Evolutionary conservation across 2,797 vertebrate species (phyloP).

Genomic region (Ceyx erithaca): DNA sequence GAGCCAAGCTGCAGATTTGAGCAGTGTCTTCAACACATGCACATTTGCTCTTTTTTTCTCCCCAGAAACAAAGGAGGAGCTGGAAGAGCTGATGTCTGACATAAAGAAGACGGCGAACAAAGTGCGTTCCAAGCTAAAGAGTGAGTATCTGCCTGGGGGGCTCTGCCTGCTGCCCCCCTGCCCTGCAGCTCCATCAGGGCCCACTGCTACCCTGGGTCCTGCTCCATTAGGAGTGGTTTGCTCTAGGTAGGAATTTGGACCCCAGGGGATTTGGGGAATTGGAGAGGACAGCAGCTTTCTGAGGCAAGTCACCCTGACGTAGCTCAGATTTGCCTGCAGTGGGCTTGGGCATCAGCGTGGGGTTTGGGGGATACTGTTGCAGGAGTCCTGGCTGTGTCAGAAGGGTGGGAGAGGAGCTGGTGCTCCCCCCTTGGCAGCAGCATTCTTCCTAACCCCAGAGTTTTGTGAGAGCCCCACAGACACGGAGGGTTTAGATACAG

Average conservation of each 20-base stretch:
- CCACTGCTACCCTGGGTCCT: neutral
- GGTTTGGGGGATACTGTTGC: neutral
- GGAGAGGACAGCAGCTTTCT: neutral
- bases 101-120: slow-evolving; percentile 97
- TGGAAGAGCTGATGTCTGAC: slow-evolving; percentile 94
- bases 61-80: slow-evolving; percentile 91
- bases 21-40: neutral
- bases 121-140: slow-evolving; percentile 96
- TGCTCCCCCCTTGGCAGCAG: neutral
- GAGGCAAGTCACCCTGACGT: neutral
- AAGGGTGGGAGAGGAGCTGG: neutral
- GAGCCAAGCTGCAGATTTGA: fast-evolving
- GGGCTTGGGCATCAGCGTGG: neutral
- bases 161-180: neutral
- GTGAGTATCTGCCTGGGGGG: slow-evolving; percentile 80
- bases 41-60: slow-evolving; percentile 15
- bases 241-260: neutral
- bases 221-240: neutral
- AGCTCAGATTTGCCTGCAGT: neutral
- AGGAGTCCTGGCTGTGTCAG: neutral
- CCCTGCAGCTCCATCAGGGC: neutral
- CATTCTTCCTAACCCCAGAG: neutral
- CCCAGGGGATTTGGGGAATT: neutral
- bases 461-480: fast-evolving
- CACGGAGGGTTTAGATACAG: fast-evolving